These are phyloP conservation scores for Brachylomia viminalis DNA, from an alignment of 2,888 invertebrate genomes.

Conservation along the genomic window DNA sequence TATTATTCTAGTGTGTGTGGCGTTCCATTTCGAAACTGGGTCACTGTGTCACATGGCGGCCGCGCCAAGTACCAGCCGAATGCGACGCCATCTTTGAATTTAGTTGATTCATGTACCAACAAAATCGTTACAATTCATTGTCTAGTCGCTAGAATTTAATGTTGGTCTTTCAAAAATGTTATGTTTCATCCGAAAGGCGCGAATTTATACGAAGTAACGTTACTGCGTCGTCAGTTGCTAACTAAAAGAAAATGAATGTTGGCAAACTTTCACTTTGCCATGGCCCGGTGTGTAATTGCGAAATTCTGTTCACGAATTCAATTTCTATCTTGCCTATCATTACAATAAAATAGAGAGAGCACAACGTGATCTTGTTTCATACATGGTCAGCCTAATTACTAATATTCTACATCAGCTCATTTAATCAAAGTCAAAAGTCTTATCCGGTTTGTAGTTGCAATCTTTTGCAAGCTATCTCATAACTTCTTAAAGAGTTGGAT, in stretches of 20 bases:
- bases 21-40: constrained; percentile 90
- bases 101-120: constrained; percentile 82
- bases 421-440: constrained; percentile 45
- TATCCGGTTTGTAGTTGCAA: constrained; percentile 46
- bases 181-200: constrained; percentile 38
- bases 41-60: constrained; percentile 88
- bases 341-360: constrained; percentile 50
- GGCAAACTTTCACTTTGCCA: constrained; percentile 85
- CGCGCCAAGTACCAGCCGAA: constrained; percentile 85
- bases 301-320: constrained; percentile 76
- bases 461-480: constrained; percentile 58
- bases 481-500: constrained; percentile 61
- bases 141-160: constrained; percentile 48
- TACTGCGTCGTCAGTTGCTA: constrained; percentile 57
- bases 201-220: constrained; percentile 66
- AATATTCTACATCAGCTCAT: constrained; percentile 32
- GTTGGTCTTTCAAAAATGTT: constrained; percentile 25
- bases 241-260: constrained; percentile 81
- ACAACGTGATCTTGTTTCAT: constrained; percentile 41
- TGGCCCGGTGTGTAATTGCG: constrained; percentile 77
- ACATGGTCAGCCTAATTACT: constrained; percentile 30
- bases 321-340: constrained; percentile 61
- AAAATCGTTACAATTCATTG: constrained; percentile 66
- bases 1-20: constrained; percentile 85
- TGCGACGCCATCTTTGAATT: constrained; percentile 88